Percentiles rank a stretch among this genome's conserved stretches.
These are phyloP conservation scores for Hormaphis cornu DNA, from an alignment of 1,140 invertebrate species.

Conservation along the genomic window DNA sequence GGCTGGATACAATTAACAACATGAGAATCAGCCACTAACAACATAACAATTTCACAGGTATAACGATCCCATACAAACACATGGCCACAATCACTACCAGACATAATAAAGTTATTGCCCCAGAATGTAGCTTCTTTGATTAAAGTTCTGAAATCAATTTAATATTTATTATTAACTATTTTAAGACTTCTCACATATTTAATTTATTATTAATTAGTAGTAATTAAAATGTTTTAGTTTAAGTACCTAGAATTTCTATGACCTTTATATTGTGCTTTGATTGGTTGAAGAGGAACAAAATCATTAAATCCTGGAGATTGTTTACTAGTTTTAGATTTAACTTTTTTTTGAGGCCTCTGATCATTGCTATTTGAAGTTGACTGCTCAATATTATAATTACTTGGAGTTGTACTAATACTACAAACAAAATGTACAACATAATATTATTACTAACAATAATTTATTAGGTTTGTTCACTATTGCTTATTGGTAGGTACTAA, in stretches of 20 bases:
- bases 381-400: background rate
- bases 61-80: slow-evolving; percentile 59
- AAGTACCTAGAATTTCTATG: slow-evolving; percentile 69
- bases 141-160: slow-evolving; percentile 60
- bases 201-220: no score
- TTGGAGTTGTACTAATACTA: background rate
- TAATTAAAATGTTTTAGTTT: background rate
- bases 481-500: no score
- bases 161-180: no score
- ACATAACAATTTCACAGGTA: slow-evolving; percentile 60
- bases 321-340: background rate
- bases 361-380: background rate
- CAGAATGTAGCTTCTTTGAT: slow-evolving; percentile 86
- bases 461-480: no score
- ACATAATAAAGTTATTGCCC: slow-evolving; percentile 73
- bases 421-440: background rate
- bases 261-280: slow-evolving; percentile 60
- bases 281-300: slow-evolving; percentile 12
- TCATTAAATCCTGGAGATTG: slow-evolving; percentile 20
- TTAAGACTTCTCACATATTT: no score
- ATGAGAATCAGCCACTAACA: slow-evolving; percentile 72
- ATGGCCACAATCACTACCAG: slow-evolving; percentile 78
- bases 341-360: background rate
- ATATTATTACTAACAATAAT: no score
- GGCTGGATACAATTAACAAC: slow-evolving; percentile 83